Percentiles rank a stretch among this genome's conserved stretches.
These are phyloP conservation scores for Drosophila recens DNA, from an alignment of 2,888 invertebrate species.

Conservation along the genomic window DNA sequence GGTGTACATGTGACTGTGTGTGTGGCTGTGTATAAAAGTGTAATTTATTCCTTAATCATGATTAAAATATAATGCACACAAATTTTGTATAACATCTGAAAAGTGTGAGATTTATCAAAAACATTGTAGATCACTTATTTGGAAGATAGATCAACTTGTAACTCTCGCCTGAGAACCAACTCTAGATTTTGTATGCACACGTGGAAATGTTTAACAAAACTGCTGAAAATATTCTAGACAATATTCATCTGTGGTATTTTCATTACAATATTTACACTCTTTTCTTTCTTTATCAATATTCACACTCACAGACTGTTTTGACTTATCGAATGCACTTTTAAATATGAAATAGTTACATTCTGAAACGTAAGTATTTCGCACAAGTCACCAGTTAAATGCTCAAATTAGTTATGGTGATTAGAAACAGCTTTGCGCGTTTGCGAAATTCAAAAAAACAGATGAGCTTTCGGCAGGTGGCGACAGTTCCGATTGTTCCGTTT, in stretches of 20 bases:
- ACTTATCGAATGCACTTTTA: not conserved
- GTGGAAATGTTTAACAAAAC: not conserved
- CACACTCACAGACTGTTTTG: not conserved
- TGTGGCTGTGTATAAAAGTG: too few relatives aligned
- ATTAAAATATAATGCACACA: not conserved
- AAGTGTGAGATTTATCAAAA: too few relatives aligned
- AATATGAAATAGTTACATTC: slow-evolving; percentile 6
- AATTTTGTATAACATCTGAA: not conserved
- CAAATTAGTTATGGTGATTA: slow-evolving; percentile 23
- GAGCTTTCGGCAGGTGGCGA: slow-evolving; percentile 8
- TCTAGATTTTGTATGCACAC: not conserved
- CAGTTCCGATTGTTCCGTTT: slow-evolving; percentile 2
- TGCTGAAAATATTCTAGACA: not conserved
- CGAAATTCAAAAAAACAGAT: slow-evolving; percentile 37
- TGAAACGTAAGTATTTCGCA: not conserved
- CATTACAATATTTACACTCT: not conserved
- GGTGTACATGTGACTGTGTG: not conserved
- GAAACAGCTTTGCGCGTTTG: slow-evolving; percentile 42
- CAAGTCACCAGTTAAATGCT: slow-evolving; percentile 1
- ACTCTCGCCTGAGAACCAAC: not conserved
- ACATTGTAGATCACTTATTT: not conserved
- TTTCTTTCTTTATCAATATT: not conserved
- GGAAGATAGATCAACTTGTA: not conserved
- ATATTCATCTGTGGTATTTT: not conserved
- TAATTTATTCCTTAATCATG: not conserved